Evolutionary conservation across 1,140 invertebrate genomes (phyloP), one percentile per base, ranked within the genome.

Genomic region (Heliconius hewitsoni): DNA sequence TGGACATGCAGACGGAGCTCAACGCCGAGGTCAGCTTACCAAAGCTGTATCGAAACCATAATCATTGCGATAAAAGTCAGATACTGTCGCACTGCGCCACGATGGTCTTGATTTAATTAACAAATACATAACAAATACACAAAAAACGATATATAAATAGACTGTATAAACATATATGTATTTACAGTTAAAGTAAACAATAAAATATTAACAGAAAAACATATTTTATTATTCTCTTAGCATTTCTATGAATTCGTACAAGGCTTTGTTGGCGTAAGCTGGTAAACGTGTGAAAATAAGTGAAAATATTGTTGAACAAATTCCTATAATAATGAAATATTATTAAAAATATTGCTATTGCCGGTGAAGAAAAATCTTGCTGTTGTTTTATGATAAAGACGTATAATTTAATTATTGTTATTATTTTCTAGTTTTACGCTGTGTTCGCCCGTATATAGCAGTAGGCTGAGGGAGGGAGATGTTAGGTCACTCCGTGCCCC

Each of bases 181-280:
- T 57, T n/a, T 11, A 57, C 55, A 23, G 8, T n/a, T 57, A 8
- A 57, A 57, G 55, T 57, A 23, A 57, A 27, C 23, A 30, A 30
- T 13, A 66, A 66, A 27, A 66, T 66, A 27, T 30, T 27, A 30
- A 66, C 60, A 27, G 27, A 30, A 66, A 66, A 66, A 66, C 13
- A 66, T 60, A 60, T 66, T 66, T 66, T 66, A 66, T 66, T 66
- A 66, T 30, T 66, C 27, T 66, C 27, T 66, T 66, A 27, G 60
- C 60, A 30, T 66, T 66, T 66, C 60, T 66, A 30, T n/a, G 60
- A 66, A 66, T 66, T 66, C 60, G 60, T 66, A 66, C 60, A 66
- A 16, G 3, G 3, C 13, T 66, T 66, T 66, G 60, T 30, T 8
- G 60, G 27, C 60, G 27, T 66, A 66, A 66, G 60, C 60, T 66